Base-by-base conservation (phyloP, 2,797 vertebrate genomes). In the Tragelaphus oryx region DNA sequence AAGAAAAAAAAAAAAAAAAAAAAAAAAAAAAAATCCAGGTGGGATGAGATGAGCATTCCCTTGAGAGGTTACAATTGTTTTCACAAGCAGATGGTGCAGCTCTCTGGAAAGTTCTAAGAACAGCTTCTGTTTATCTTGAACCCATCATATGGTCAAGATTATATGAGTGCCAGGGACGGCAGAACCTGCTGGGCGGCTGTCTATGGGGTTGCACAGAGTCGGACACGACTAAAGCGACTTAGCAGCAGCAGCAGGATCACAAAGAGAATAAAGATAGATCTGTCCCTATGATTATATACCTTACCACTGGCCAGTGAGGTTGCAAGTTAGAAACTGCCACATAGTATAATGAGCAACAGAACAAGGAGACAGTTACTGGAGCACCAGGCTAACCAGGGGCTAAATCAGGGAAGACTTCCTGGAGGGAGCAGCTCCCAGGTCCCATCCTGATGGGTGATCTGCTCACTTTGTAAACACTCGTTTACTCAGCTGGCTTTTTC, bases 1-100 rank as follows among this genome's bases (percentile, higher is more conserved):
- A n/a, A n/a, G n/a, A n/a, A n/a, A n/a, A n/a, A n/a, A n/a, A n/a
- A n/a, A n/a, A n/a, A n/a, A n/a, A n/a, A n/a, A n/a, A n/a, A n/a
- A 81, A 65, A 68, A 65, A 68, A 95, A 96, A 94, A 57, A 57
- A 96, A 93, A 65, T 75, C 8, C 13, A 95, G 62, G 54, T 85
- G 44, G 24, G 57, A 87, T 54, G 48, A 89, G 57, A 95, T 22
- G 83, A 87, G 13, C 60, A 87, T 76, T 93, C 54, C 80, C 87
- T 81, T 54, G 79, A 89, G 94, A 90, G 11, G 91, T 17, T 91
- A 82, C 24, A 28, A 26, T 54, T 95, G 87, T 85, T 75, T 85
- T 95, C 59, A 85, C 6, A 89, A n/a, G 60, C 14, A 86, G 85
- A 71, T 55, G 54, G 11, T 24, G 1, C 18, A 60, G 37, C 20